Evolutionary conservation across 2,888 invertebrate genomes (phyloP).

Genomic region (Zygogramma bicolorata): DNA sequence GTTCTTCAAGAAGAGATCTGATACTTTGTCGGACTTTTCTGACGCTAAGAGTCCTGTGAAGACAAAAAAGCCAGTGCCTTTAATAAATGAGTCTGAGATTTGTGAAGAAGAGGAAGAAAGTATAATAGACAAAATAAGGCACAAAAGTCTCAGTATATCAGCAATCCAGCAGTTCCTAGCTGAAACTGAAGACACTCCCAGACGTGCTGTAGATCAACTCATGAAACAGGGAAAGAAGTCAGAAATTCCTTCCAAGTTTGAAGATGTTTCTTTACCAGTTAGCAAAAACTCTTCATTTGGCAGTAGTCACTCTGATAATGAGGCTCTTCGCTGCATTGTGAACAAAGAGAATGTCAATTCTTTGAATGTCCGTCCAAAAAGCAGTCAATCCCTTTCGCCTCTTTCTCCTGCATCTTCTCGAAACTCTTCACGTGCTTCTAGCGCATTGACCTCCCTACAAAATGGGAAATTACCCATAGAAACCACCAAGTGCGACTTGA

Average conservation of each 20-base stretch:
- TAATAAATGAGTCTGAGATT: slow-evolving; percentile 51
- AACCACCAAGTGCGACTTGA: slow-evolving; percentile 70
- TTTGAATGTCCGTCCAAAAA: slow-evolving; percentile 1
- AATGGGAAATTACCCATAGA: slow-evolving; percentile 69
- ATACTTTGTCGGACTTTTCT: slow-evolving; percentile 60
- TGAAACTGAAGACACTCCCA: slow-evolving; percentile 49
- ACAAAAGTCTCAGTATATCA: slow-evolving; percentile 54
- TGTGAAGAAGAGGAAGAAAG: slow-evolving; percentile 3
- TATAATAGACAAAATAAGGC: slow-evolving; percentile 19
- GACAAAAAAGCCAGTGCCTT: slow-evolving; percentile 51
- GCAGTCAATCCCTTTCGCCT: not conserved
- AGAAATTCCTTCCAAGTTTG: not conserved
- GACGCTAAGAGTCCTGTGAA: slow-evolving; percentile 54
- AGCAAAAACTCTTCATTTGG: slow-evolving; percentile 52
- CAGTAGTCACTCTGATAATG: slow-evolving; percentile 50
- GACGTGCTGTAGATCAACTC: slow-evolving; percentile 43
- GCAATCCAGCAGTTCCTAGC: slow-evolving; percentile 49
- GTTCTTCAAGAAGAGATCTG: slow-evolving; percentile 66
- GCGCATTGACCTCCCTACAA: slow-evolving; percentile 59
- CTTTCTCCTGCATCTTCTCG: not conserved
- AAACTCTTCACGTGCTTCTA: slow-evolving; percentile 53
- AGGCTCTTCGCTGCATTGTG: slow-evolving; percentile 39
- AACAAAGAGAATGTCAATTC: slow-evolving; percentile 48
- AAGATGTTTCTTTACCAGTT: slow-evolving; percentile 37
- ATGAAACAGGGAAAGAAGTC: slow-evolving; percentile 25